Conservation (phyloP, 2,113 vertebrate genomes). For the Rhinopomastus cyanomelas region DNA sequence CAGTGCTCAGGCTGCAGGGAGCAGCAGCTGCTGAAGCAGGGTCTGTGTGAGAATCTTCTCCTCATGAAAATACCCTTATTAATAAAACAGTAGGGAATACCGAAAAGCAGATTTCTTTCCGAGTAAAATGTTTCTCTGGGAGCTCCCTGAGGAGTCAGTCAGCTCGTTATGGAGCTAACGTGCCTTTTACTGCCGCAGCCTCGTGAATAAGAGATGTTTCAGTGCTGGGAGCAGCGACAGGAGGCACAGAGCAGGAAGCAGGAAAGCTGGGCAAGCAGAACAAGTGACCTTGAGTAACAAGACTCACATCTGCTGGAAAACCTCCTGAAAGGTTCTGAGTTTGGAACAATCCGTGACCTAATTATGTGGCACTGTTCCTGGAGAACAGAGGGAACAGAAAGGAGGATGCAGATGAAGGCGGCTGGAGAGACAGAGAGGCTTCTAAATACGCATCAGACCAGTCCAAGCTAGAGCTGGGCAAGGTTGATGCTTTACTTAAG, state of each 20-base stretch:
- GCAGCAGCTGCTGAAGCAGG: not conserved
- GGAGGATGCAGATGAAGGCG: not conserved
- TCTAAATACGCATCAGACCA: not conserved
- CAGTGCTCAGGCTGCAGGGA: not conserved
- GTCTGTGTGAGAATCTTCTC: not conserved
- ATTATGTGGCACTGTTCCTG: conserved; percentile 38
- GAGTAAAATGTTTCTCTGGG: conserved; percentile 26
- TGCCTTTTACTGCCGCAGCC: conserved; percentile 17
- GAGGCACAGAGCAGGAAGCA: conserved; percentile 8
- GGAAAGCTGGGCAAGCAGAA: conserved; percentile 27
- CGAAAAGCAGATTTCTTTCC: conserved; percentile 37
- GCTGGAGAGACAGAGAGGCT: not conserved
- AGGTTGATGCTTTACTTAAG: not conserved
- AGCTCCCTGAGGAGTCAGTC: conserved; percentile 23
- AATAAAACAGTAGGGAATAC: conserved; percentile 57
- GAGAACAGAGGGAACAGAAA: not conserved
- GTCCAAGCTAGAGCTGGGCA: not conserved
- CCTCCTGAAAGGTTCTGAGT: conserved; percentile 30
- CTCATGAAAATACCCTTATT: conserved; percentile 8
- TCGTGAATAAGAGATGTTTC: conserved; percentile 12
- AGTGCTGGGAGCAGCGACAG: not conserved
- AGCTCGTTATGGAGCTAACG: conserved; percentile 30
- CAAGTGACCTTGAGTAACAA: conserved; percentile 4
- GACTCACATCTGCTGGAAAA: conserved; percentile 1
- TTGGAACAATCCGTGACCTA: conserved; percentile 60